These are phyloP conservation scores for Garra rufa DNA, from an alignment of 2,113 vertebrate species.

Conservation along the genomic window DNA sequence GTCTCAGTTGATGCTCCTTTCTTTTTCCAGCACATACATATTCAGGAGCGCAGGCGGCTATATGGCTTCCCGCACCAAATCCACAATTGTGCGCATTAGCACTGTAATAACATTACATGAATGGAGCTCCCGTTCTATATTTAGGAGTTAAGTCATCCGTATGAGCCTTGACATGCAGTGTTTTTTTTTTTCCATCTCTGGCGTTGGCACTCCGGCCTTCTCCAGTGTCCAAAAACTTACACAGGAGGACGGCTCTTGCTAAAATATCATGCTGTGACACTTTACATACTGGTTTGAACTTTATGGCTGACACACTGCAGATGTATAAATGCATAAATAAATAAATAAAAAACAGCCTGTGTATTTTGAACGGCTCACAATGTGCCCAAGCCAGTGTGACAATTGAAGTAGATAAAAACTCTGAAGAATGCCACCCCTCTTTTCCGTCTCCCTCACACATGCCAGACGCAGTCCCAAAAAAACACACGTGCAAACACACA, in stretches of 20 bases:
- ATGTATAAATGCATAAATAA: conserved; percentile 34
- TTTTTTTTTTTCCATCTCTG: conserved; percentile 44
- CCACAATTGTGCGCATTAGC: conserved; percentile 73
- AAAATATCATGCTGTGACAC: conserved; percentile 63
- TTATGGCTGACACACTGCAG: conserved; percentile 53
- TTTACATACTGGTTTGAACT: conserved; percentile 65
- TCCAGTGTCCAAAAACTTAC: conserved; percentile 64
- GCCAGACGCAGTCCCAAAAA: neutral
- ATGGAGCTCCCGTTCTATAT: conserved; percentile 71
- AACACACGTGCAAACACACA: neutral
- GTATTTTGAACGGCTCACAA: conserved; percentile 39
- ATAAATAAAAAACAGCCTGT: neutral
- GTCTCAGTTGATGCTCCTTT: conserved; percentile 70
- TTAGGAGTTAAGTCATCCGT: conserved; percentile 70
- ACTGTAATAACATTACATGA: conserved; percentile 74
- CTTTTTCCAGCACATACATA: conserved; percentile 69
- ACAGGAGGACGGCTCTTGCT: conserved; percentile 58
- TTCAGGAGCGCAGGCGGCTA: conserved; percentile 69
- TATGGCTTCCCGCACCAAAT: conserved; percentile 68
- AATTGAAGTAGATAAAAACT: conserved; percentile 38
- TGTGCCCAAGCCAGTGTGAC: conserved; percentile 29
- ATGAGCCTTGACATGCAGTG: conserved; percentile 62
- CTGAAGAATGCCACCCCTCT: neutral
- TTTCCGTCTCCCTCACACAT: neutral
- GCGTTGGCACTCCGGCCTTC: conserved; percentile 45